These are phyloP conservation scores for Drosophila tsacasi DNA, from an alignment of 1,140 invertebrate species.

Conservation along the genomic window DNA sequence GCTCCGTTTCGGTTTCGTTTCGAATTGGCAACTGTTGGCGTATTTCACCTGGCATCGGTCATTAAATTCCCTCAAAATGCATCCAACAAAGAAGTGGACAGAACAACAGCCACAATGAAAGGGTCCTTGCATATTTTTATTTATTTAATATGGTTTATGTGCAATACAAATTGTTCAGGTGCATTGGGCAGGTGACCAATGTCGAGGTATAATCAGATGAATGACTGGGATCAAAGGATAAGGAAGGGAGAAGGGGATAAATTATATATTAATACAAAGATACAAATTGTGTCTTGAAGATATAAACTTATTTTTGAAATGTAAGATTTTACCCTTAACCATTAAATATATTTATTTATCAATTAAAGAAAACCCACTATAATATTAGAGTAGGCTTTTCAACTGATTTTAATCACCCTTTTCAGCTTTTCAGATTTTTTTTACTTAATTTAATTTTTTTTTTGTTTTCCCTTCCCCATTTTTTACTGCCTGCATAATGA, in stretches of 20 bases:
- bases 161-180: constrained; percentile 51
- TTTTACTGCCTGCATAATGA: constrained; percentile 22
- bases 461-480: background rate
- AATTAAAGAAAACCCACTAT: background rate
- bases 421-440: background rate
- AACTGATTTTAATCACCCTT: background rate
- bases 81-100: constrained; percentile 41
- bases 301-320: background rate
- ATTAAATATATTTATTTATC: background rate
- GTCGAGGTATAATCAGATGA: constrained; percentile 24
- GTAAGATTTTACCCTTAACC: background rate
- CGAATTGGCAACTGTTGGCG: constrained; percentile 61
- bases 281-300: background rate
- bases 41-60: constrained; percentile 80
- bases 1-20: constrained; percentile 61
- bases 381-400: too few relatives aligned
- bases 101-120: constrained; percentile 22
- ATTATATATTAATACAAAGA: background rate
- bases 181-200: constrained; percentile 45
- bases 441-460: background rate
- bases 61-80: constrained; percentile 76
- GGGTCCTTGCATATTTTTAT: constrained; percentile 45
- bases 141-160: constrained; percentile 53
- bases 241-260: background rate
- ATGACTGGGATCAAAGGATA: constrained; percentile 15